Evolutionary conservation across 2,113 vertebrate genomes (phyloP), one percentile per base, ranked within the genome.

Genomic region (Leiothrix lutea): DNA sequence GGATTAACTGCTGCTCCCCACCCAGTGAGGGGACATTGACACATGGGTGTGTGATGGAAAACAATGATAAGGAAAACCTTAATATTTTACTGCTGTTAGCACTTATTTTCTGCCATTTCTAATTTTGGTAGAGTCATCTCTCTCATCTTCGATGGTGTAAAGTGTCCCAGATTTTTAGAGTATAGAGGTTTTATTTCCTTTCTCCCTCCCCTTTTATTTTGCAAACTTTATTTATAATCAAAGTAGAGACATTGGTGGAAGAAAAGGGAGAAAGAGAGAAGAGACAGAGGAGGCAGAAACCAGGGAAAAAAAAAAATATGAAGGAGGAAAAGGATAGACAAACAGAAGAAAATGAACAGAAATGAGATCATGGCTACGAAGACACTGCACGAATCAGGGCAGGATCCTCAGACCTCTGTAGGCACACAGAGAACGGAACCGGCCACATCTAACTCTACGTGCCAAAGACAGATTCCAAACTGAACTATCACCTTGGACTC

Each of bases 371-470:
- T 53, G 45, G n/a, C 36, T 62, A 65, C 54, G 50, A 38, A 73
- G 61, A 90, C 85, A 93, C 17, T 61, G 6, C 86, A 86, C 7
- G 2, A 51, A 70, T 77, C 57, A 77, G 71, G 67, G 67, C 45
- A 73, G 40, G 71, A 66, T 80, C 82, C 80, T 90, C 75, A 88
- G 42, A 72, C 48, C 66, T 93, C 58, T 57, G 67, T 57, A 28
- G 90, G 79, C 71, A 94, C 92, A 95, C 73, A 73, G 64, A 77
- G 72, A 58, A 96, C 40, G 75, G 67, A 83, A 33, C 7, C 2
- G 29, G 50, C 40, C 82, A 95, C 86, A 69, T 77, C 92, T 77
- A 72, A 57, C 74, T 86, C 22, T 48, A 40, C 31, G 40, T 12
- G 51, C 58, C 81, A 64, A 56, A 94, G 90, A 88, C 14, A 47